A percentile compares a stretch with the other conserved stretches of the same genome.
Evolutionary conservation across 2,888 invertebrate genomes (phyloP).

Genomic region (Platycnemis pennipes): DNA sequence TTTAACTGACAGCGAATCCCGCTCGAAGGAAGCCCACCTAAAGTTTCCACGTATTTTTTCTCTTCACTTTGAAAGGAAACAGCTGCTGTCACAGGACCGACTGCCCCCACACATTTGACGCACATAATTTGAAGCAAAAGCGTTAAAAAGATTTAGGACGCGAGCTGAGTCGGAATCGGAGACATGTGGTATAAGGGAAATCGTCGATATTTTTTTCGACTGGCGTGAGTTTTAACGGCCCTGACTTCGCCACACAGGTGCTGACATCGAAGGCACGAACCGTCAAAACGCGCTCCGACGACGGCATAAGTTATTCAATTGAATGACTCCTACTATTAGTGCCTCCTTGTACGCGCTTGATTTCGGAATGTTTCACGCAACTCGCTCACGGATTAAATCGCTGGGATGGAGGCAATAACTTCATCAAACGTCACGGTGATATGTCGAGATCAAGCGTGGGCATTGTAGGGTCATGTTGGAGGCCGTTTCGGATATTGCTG

Average conservation of each 20-base stretch:
- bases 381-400: background rate
- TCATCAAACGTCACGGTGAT: background rate
- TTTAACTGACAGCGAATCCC: background rate
- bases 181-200: background rate
- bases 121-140: background rate
- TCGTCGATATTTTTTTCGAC: background rate
- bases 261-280: background rate
- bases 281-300: background rate
- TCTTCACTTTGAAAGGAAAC: background rate
- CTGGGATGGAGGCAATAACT: background rate
- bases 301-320: background rate
- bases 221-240: background rate
- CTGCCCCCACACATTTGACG: background rate
- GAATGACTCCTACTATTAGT: background rate
- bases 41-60: background rate
- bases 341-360: background rate
- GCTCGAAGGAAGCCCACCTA: background rate
- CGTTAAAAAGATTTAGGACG: background rate
- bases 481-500: background rate
- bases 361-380: background rate
- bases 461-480: background rate
- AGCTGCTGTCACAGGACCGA: background rate
- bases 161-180: background rate
- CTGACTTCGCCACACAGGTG: background rate
- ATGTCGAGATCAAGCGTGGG: background rate